phyloP scores from a whole-genome alignment of 2,113 vertebrate genomes.

The Takifugu flavidus region DNA sequence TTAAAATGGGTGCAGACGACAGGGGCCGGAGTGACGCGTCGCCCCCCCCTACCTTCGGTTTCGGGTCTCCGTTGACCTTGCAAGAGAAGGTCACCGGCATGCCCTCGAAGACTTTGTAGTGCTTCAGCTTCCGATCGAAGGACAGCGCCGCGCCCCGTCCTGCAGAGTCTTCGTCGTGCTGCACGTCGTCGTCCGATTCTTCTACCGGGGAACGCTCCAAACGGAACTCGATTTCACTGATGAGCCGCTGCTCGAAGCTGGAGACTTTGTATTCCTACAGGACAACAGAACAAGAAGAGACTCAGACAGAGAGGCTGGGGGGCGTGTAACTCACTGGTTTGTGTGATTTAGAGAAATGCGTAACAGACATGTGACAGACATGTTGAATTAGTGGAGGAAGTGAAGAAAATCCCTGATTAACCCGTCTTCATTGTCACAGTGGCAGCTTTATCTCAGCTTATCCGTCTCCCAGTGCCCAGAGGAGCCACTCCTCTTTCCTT shows the following conservation, averaged over 20 bases:
- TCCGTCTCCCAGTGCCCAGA: conserved; percentile 49
- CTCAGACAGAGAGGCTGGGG: background rate
- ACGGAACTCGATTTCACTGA: conserved; percentile 96
- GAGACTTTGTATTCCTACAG: conserved; percentile 95
- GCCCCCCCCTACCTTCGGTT: conserved; percentile 85
- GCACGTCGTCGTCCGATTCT: conserved; percentile 87
- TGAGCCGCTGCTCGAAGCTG: conserved; percentile 96
- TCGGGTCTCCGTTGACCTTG: conserved; percentile 88
- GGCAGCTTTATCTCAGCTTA: conserved; percentile 22
- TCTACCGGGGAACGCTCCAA: conserved; percentile 93
- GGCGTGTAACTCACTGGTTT: too few species aligned
- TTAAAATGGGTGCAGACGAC: conserved; percentile 15
- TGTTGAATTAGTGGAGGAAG: background rate
- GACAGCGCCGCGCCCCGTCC: conserved; percentile 72
- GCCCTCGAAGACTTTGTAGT: conserved; percentile 96
- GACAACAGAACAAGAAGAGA: background rate
- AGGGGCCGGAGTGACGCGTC: background rate
- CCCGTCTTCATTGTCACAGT: conserved; percentile 19
- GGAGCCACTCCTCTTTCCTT: conserved; percentile 31
- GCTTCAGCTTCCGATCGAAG: conserved; percentile 90
- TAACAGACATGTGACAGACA: too few species aligned
- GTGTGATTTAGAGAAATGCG: background rate
- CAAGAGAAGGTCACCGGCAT: conserved; percentile 94
- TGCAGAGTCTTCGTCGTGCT: conserved; percentile 76
- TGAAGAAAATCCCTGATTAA: background rate